Percentiles rank a stretch among this genome's conserved stretches.
Conservation (phyloP, 2,113 vertebrate genomes). For the Gavia stellata region DNA sequence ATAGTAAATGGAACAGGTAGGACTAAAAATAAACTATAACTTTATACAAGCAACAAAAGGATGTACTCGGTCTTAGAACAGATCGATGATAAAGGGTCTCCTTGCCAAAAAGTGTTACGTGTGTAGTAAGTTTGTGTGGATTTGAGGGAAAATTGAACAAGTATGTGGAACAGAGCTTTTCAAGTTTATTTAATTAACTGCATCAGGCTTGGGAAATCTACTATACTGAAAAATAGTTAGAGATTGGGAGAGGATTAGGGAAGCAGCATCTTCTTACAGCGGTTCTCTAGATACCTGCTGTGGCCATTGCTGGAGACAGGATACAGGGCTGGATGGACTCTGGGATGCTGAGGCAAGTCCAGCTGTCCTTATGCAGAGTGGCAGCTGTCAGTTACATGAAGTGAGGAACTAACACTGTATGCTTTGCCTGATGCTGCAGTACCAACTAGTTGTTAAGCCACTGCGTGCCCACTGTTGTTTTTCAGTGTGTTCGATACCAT, state of each 20-base stretch:
- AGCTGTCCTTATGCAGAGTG: not conserved
- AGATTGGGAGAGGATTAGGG: not conserved
- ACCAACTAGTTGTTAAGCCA: not conserved
- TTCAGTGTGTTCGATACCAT: not conserved
- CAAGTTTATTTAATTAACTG: not conserved
- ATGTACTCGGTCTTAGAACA: not conserved
- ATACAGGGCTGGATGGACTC: no score
- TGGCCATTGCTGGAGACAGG: not conserved
- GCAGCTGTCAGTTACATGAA: not conserved
- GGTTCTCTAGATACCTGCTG: not conserved
- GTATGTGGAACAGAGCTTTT: not conserved
- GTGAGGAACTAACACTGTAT: fast-evolving
- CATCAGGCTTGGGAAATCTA: not conserved
- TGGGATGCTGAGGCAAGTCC: not conserved
- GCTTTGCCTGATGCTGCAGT: not conserved
- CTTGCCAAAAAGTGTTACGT: not conserved
- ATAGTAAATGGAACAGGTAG: not conserved
- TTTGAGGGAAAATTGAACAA: not conserved
- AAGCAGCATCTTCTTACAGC: not conserved
- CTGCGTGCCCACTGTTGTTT: not conserved
- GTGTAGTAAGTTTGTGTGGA: not conserved
- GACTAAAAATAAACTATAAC: not conserved
- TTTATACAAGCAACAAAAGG: not conserved
- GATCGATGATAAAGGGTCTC: not conserved
- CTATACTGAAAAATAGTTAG: not conserved